These are phyloP conservation scores for Porphyrio hochstetteri DNA, from an alignment of 2,113 vertebrate species.

Conservation along the genomic window DNA sequence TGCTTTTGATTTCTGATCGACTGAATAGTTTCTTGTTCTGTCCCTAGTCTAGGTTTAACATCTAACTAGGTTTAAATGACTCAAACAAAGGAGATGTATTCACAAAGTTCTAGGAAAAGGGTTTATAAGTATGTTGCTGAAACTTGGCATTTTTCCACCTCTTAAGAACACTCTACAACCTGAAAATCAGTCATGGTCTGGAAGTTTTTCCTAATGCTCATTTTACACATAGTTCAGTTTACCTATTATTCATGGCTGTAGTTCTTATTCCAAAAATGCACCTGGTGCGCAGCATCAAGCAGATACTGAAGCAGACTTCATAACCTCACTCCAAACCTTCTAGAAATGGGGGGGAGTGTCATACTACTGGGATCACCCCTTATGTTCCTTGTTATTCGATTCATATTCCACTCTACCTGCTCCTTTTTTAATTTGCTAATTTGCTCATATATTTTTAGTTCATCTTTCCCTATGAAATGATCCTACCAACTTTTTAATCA, in stretches of 20 bases:
- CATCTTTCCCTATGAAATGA: neutral
- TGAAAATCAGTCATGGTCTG: conserved; percentile 12
- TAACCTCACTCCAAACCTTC: neutral
- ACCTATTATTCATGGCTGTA: neutral
- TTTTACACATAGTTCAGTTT: neutral
- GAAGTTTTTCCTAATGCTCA: neutral
- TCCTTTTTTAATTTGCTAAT: conserved; percentile 4
- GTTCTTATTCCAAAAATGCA: conserved; percentile 2
- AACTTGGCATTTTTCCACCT: neutral
- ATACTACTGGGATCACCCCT: neutral
- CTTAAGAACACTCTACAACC: neutral
- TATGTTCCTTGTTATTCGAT: neutral
- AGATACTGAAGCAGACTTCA: neutral
- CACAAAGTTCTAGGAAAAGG: neutral
- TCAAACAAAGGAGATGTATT: neutral
- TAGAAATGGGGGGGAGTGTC: neutral
- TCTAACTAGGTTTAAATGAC: neutral
- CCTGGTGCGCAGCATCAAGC: neutral
- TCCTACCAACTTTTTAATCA: neutral
- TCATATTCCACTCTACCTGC: neutral
- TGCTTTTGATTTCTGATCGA: neutral
- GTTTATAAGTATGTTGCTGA: neutral
- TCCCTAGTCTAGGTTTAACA: neutral
- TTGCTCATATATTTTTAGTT: conserved; percentile 3
- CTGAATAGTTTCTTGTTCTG: neutral